Percentiles rank a stretch among this genome's conserved stretches.
Evolutionary conservation across 2,888 invertebrate genomes (phyloP).

Genomic region (Trichopria drosophilae): DNA sequence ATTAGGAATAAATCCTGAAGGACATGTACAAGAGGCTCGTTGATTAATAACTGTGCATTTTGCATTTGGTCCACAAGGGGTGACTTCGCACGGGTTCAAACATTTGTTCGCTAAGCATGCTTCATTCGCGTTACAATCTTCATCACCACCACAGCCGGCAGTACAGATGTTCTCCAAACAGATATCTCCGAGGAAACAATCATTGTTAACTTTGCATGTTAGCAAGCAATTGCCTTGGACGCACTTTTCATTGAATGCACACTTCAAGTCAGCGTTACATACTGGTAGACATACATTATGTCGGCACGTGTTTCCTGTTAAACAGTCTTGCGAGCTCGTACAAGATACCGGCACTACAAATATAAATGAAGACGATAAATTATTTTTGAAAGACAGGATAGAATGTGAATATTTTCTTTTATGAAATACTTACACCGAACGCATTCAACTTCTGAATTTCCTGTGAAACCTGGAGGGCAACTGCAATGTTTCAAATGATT

Average conservation of each 20-base stretch:
- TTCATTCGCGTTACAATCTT: slow-evolving; percentile 84
- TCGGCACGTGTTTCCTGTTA: slow-evolving; percentile 72
- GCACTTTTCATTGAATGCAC: slow-evolving; percentile 89
- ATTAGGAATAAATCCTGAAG: slow-evolving; percentile 79
- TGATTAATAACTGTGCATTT: slow-evolving; percentile 79
- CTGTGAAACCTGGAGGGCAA: slow-evolving; percentile 84
- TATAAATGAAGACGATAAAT: slow-evolving; percentile 2
- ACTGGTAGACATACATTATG: slow-evolving; percentile 81
- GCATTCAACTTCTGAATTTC: slow-evolving; percentile 81
- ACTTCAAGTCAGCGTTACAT: slow-evolving; percentile 77
- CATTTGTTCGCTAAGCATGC: slow-evolving; percentile 81
- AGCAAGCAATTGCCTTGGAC: slow-evolving; percentile 79
- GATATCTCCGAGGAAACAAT: slow-evolving; percentile 89
- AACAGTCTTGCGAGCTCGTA: slow-evolving; percentile 70
- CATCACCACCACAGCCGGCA: slow-evolving; percentile 82
- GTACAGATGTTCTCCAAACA: slow-evolving; percentile 84
- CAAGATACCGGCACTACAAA: slow-evolving; percentile 77
- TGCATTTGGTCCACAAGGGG: slow-evolving; percentile 85
- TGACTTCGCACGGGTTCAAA: slow-evolving; percentile 73
- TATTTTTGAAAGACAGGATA: slow-evolving; percentile 4
- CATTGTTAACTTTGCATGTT: slow-evolving; percentile 87
- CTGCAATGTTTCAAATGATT: slow-evolving; percentile 78
- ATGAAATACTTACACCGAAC: slow-evolving; percentile 70
- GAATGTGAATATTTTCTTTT: slow-evolving; percentile 6
- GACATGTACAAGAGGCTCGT: slow-evolving; percentile 79